These are phyloP conservation scores for Corythornis vintsioides DNA, from an alignment of 2,113 vertebrate species.

Conservation along the genomic window DNA sequence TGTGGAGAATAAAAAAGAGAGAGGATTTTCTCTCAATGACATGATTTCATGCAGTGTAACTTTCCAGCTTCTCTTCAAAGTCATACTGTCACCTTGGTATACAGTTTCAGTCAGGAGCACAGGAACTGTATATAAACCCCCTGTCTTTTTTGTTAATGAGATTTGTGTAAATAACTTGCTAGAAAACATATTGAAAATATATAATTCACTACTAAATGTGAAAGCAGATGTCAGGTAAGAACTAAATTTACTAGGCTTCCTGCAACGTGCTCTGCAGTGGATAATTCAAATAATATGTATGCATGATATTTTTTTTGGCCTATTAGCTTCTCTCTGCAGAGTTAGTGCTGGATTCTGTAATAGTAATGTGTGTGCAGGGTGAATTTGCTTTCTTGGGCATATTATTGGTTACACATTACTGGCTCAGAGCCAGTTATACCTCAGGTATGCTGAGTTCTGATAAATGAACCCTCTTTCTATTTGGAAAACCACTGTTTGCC, in stretches of 20 bases:
- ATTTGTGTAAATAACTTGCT: constrained; percentile 69
- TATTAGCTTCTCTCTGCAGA: not conserved
- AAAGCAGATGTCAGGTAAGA: constrained; percentile 34
- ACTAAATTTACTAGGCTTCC: constrained; percentile 53
- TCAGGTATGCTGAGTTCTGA: not conserved
- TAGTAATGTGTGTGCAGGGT: not conserved
- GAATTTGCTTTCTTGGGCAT: not conserved
- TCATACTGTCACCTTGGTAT: constrained; percentile 10
- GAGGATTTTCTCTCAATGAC: not conserved
- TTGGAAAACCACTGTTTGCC: not conserved
- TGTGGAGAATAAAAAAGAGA: not conserved
- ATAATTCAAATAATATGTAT: not conserved
- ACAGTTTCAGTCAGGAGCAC: constrained; percentile 36
- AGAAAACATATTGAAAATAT: constrained; percentile 47
- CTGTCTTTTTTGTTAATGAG: constrained; percentile 59
- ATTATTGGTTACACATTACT: not conserved
- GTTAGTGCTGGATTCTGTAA: not conserved
- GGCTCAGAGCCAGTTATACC: not conserved
- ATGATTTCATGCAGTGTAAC: constrained; percentile 3
- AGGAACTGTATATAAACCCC: constrained; percentile 5
- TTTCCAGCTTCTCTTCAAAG: constrained; percentile 36
- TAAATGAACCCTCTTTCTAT: not conserved
- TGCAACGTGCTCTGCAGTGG: not conserved
- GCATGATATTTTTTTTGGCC: not conserved
- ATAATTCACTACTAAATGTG: constrained; percentile 50